These are phyloP conservation scores for Anarrhichthys ocellatus DNA, from an alignment of 2,113 vertebrate genomes.

Conservation along the genomic window DNA sequence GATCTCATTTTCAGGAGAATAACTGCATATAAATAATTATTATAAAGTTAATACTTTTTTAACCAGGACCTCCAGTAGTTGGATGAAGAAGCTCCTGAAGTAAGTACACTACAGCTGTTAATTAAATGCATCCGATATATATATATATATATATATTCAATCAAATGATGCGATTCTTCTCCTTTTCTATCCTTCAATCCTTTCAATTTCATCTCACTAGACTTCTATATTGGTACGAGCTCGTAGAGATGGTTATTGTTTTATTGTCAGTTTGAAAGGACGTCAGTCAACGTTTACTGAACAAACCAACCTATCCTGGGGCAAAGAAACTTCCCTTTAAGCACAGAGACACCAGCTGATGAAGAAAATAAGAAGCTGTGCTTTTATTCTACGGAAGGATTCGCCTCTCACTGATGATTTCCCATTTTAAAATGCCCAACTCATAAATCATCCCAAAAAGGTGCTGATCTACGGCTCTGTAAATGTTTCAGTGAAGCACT, in stretches of 20 bases:
- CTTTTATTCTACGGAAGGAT: background rate
- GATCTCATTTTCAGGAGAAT: background rate
- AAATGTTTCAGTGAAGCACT: conserved; percentile 33
- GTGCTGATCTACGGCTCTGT: conserved; percentile 24
- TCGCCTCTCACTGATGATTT: conserved; percentile 38
- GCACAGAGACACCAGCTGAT: background rate
- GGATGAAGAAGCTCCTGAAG: background rate
- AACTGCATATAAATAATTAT: background rate
- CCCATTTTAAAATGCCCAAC: conserved; percentile 6
- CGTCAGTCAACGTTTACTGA: background rate
- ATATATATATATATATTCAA: background rate
- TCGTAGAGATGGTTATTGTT: background rate
- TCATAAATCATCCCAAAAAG: conserved; percentile 32
- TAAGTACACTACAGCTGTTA: background rate
- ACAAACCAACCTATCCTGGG: background rate
- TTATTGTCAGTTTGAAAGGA: background rate
- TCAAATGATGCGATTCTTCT: background rate
- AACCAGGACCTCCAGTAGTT: background rate
- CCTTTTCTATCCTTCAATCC: conserved; percentile 1
- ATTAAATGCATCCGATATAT: background rate
- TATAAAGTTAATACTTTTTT: too few species aligned
- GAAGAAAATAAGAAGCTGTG: conserved; percentile 4
- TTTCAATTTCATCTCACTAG: background rate
- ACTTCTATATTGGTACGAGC: background rate
- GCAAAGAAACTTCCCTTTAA: background rate